Conservation (phyloP, 2,113 vertebrate species). For the Crotalus tigris region DNA sequence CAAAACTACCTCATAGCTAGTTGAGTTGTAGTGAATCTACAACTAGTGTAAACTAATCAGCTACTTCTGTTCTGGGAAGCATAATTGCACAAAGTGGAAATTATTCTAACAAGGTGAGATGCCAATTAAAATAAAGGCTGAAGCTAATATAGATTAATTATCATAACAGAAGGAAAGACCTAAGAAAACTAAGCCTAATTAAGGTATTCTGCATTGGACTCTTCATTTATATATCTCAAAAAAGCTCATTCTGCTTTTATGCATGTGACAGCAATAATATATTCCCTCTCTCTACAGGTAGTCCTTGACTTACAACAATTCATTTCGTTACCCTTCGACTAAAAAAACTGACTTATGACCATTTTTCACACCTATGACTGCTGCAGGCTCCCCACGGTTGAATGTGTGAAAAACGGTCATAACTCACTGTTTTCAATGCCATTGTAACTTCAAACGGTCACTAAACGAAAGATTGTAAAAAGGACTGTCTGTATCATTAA, state of each 20-base stretch:
- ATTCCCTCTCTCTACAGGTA: neutral
- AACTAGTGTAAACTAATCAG: constrained; percentile 59
- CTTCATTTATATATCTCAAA: neutral
- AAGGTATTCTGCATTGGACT: neutral
- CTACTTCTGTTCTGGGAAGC: constrained; percentile 49
- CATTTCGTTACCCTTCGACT: no score
- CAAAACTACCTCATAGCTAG: constrained; percentile 37
- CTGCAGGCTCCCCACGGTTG: no score
- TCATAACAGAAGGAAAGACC: neutral
- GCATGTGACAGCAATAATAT: neutral
- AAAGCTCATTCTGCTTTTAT: neutral
- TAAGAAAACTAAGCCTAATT: neutral
- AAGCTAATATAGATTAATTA: neutral
- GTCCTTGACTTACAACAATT: no score
- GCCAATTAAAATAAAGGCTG: neutral
- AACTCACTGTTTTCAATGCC: no score
- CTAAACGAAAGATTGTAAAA: no score
- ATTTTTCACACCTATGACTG: no score
- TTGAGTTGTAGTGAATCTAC: constrained; percentile 54
- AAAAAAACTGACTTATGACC: no score
- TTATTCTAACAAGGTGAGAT: constrained; percentile 38
- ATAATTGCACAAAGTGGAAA: constrained; percentile 57
- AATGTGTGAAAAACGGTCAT: no score
- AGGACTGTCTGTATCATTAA: neutral
- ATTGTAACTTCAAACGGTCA: no score